Conservation (phyloP, 2,888 invertebrate genomes). For the Aphrophora alni region DNA sequence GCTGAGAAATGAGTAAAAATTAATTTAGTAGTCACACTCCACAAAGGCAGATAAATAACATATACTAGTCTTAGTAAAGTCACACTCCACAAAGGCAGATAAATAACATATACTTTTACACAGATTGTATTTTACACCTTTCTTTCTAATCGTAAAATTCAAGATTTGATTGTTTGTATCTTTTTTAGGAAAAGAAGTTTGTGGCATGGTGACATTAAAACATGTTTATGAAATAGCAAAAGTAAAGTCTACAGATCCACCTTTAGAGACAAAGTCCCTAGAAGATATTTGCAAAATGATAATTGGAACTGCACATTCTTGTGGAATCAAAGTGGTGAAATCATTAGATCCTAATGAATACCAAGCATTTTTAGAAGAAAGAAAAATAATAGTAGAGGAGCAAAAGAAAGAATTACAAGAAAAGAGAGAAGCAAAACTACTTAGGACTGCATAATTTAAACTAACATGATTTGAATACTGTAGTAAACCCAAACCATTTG, state of each 20-base stretch:
- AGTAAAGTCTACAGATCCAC: slow-evolving; percentile 90
- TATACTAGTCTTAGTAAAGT: too few species aligned
- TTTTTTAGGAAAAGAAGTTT: slow-evolving; percentile 71
- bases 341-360: slow-evolving; percentile 82
- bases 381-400: slow-evolving; percentile 71
- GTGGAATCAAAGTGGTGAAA: slow-evolving; percentile 85
- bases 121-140: too few species aligned
- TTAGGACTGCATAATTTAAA: slow-evolving; percentile 67
- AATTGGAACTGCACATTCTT: slow-evolving; percentile 76
- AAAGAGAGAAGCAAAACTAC: slow-evolving; percentile 88
- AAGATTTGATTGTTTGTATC: too few species aligned
- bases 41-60: too few species aligned
- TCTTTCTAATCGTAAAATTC: too few species aligned
- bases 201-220: slow-evolving; percentile 91
- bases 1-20: too few species aligned
- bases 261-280: slow-evolving; percentile 66
- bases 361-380: slow-evolving; percentile 77
- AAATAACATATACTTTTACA: too few species aligned
- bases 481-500: too few species aligned
- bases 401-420: slow-evolving; percentile 81
- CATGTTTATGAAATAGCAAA: slow-evolving; percentile 98
- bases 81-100: too few species aligned
- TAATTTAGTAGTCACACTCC: too few species aligned
- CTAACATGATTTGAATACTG: too few species aligned
- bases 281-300: slow-evolving; percentile 81